Conservation (phyloP, 1,140 invertebrate species). For the Drosophila orosa region DNA sequence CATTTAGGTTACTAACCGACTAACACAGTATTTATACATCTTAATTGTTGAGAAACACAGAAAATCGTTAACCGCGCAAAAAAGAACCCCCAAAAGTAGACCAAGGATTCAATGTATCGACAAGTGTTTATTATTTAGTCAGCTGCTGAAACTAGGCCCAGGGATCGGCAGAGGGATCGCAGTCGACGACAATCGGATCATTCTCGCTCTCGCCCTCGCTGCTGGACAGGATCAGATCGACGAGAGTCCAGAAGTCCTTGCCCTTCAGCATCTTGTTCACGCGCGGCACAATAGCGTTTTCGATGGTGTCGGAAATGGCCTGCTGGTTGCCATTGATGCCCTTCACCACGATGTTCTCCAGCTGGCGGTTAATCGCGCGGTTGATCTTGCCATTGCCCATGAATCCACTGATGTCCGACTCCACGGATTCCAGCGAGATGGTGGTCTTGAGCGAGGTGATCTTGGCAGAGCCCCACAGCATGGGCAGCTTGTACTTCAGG, state of each 20-base stretch:
- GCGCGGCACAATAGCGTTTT: constrained; percentile 65
- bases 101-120: constrained; percentile 13
- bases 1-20: background rate
- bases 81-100: constrained; percentile 35
- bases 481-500: constrained; percentile 75
- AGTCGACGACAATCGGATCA: constrained; percentile 72
- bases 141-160: constrained; percentile 63
- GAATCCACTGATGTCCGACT: constrained; percentile 73
- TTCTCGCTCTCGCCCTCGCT: constrained; percentile 66
- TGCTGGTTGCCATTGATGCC: constrained; percentile 67
- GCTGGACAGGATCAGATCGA: constrained; percentile 73
- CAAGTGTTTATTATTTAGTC: constrained; percentile 23
- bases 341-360: constrained; percentile 68
- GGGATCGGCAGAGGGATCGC: constrained; percentile 73
- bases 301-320: constrained; percentile 68
- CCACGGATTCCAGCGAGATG: constrained; percentile 58
- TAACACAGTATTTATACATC: too few relatives aligned
- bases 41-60: background rate
- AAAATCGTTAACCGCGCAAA: background rate
- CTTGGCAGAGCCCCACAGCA: constrained; percentile 79
- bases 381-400: constrained; percentile 76
- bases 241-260: constrained; percentile 77
- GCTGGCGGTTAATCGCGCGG: constrained; percentile 62
- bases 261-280: constrained; percentile 79
- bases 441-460: constrained; percentile 71